These are phyloP conservation scores for Gouania willdenowi DNA, from an alignment of 2,797 vertebrate genomes.

Conservation along the genomic window DNA sequence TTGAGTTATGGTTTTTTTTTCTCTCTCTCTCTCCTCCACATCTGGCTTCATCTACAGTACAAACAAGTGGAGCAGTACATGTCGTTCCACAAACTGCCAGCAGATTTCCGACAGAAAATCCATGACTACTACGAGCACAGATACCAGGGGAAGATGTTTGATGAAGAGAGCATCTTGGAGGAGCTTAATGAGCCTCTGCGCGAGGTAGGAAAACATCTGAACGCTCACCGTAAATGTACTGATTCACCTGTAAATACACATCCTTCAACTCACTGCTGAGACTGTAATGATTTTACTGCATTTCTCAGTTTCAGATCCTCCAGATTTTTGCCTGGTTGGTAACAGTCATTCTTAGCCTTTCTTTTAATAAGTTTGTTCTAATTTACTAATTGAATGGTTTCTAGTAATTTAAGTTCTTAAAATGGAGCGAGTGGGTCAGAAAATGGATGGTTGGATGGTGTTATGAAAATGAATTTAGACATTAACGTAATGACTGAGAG, in stretches of 20 bases:
- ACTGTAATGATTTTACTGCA: constrained; percentile 5
- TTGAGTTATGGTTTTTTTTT: constrained; percentile 2
- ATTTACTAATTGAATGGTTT: too few relatives aligned
- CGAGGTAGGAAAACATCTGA: constrained; percentile 76
- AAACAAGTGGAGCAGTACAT: constrained; percentile 99
- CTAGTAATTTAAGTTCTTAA: too few relatives aligned
- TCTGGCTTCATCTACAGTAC: constrained; percentile 73
- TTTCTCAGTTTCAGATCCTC: not conserved
- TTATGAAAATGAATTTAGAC: too few relatives aligned
- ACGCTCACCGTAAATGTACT: not conserved
- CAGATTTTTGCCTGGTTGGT: too few relatives aligned
- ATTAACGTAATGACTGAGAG: too few relatives aligned
- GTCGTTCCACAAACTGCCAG: constrained; percentile 97
- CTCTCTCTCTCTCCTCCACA: not conserved
- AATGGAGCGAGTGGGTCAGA: too few relatives aligned
- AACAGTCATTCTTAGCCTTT: too few relatives aligned
- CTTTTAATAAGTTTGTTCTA: too few relatives aligned
- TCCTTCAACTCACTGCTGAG: not conserved
- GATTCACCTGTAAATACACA: constrained; percentile 10
- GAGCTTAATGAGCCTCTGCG: constrained; percentile 93
- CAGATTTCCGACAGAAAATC: constrained; percentile 95
- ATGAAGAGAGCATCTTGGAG: constrained; percentile 96
- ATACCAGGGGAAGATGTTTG: constrained; percentile 99
- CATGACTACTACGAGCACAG: constrained; percentile 97
- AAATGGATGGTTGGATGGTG: too few relatives aligned